Base-by-base conservation (phyloP, 2,888 invertebrate genomes). In the Tenthredo notha region DNA sequence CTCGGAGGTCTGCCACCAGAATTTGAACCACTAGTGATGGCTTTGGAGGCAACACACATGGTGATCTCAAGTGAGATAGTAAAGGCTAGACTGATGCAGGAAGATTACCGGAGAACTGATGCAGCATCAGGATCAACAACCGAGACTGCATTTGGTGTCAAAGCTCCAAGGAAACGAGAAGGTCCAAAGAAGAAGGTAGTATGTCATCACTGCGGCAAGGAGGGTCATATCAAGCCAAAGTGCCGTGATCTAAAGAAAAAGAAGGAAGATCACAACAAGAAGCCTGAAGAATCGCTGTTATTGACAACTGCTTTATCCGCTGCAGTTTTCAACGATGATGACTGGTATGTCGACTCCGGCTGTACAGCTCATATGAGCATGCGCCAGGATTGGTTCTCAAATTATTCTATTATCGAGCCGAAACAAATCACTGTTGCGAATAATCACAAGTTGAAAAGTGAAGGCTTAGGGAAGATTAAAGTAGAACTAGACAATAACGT, bases 11-110 rank as follows among this genome's bases (percentile, higher is more conserved):
- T 88, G 2, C 84, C 86, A 15, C 54, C 47, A 74, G 83, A 86
- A 21, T 85, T 86, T n/a, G 77, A 86, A 25, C 86, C 85, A 18
- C 82, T 87, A 86, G 85, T 87, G 2, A 87, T 86, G 87, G 87
- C 75, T 10, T 18, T 43, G 6, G 72, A 72, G 18, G 72, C 72
- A 37, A 72, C 72, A 72, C 18, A 72, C 72, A 43, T 18, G 6
- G 12, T 6, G n/a, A 15, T 86, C n/a, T 83, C 75, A 1, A 80
- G 82, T 12, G 86, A 85, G 9, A 85, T 80, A 9, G 37, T 85
- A 12, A 85, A 86, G 65, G 29, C 37, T 12, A 85, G 61, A 58
- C 25, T 85, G 12, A 12, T 83, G 15, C 75, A 74, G 74, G 72
- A 43, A 40, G 72, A 72, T 72, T 72, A 72, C 21, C 72, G 40